These are phyloP conservation scores for Littorina saxatilis DNA, from an alignment of 1,140 invertebrate species.

Conservation along the genomic window DNA sequence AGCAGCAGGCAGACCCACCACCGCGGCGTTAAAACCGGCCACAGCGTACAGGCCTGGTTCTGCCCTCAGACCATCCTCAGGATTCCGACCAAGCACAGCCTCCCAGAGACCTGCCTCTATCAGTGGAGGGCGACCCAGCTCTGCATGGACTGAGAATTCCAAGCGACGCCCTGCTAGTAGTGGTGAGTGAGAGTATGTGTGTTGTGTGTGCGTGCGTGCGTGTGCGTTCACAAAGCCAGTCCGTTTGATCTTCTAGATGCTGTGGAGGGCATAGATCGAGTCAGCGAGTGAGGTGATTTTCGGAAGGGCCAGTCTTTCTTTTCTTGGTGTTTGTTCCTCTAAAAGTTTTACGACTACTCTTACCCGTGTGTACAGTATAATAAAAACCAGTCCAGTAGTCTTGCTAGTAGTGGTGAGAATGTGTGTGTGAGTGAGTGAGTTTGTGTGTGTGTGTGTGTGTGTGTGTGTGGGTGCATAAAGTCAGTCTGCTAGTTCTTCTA, in stretches of 20 bases:
- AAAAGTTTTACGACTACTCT: too few relatives aligned
- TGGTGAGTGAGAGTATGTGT: conserved; percentile 24
- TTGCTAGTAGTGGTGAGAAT: background rate
- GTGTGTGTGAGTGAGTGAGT: background rate
- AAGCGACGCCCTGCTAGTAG: conserved; percentile 40
- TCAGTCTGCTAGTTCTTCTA: background rate
- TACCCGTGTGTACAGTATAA: too few relatives aligned
- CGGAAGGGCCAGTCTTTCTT: too few relatives aligned
- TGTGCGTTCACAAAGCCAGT: too few relatives aligned
- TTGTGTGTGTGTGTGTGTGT: background rate
- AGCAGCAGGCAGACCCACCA: conserved; percentile 56
- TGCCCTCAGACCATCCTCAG: conserved; percentile 66
- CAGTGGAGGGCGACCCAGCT: conserved; percentile 50
- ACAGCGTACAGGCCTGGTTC: conserved; percentile 70
- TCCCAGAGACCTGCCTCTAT: conserved; percentile 52
- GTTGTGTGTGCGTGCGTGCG: background rate
- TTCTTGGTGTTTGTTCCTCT: too few relatives aligned
- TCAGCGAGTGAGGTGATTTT: too few relatives aligned
- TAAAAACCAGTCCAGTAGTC: too few relatives aligned
- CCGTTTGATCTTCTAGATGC: too few relatives aligned
- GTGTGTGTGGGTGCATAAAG: conserved; percentile 2
- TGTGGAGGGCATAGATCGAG: too few relatives aligned
- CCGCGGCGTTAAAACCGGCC: conserved; percentile 60
- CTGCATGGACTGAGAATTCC: conserved; percentile 33
- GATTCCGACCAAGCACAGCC: conserved; percentile 61